phyloP scores from a whole-genome alignment of 2,113 vertebrate genomes.

The Bettongia penicillata region DNA sequence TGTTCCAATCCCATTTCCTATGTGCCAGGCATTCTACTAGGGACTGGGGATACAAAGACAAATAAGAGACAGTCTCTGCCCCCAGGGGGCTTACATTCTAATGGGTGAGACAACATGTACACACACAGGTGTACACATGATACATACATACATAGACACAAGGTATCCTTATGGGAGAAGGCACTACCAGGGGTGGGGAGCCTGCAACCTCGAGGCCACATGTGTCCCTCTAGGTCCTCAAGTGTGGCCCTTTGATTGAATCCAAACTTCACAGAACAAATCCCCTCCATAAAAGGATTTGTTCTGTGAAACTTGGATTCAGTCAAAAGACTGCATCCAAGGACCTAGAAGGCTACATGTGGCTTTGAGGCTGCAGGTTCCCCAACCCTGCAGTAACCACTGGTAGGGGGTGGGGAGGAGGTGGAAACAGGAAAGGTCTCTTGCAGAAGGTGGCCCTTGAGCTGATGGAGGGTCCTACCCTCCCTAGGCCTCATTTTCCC shows the following conservation, averaged over 20 bases:
- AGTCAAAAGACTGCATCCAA: too few species aligned
- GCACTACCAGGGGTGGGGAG: neutral
- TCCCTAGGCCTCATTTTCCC: neutral
- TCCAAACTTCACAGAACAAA: too few species aligned
- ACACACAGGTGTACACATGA: neutral
- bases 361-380: too few species aligned
- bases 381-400: too few species aligned
- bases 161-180: neutral
- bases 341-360: too few species aligned
- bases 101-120: neutral
- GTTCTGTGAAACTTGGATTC: too few species aligned
- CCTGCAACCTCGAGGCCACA: too few species aligned
- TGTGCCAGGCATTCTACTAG: neutral
- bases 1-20: neutral
- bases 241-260: too few species aligned
- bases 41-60: neutral
- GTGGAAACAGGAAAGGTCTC: neutral
- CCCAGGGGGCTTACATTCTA: neutral
- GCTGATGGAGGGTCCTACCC: neutral
- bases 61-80: neutral
- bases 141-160: neutral
- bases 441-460: neutral
- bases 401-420: too few species aligned
- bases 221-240: too few species aligned
- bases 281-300: too few species aligned